Percentiles rank a stretch among this genome's conserved stretches.
These are phyloP conservation scores for Morone saxatilis DNA, from an alignment of 2,113 vertebrate genomes.

Conservation along the genomic window DNA sequence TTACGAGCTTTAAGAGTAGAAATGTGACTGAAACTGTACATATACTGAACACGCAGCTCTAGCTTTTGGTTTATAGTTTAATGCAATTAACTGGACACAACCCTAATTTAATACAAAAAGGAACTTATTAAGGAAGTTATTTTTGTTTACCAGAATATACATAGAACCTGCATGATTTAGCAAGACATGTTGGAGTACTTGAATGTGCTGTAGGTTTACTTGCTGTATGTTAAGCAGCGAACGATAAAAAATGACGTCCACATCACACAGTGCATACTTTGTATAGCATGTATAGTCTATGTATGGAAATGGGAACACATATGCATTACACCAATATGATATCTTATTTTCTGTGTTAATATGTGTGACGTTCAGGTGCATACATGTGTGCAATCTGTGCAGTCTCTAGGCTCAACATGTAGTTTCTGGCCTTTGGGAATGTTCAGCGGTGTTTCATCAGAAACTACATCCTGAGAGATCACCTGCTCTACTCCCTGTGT, in stretches of 20 bases:
- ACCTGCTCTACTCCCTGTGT: conserved; percentile 53
- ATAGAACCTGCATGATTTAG: not conserved
- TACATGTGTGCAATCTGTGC: conserved; percentile 36
- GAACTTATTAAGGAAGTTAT: too few species aligned
- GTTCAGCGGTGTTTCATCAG: conserved; percentile 74
- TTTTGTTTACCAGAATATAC: not conserved
- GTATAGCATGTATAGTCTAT: too few species aligned
- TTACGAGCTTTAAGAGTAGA: too few species aligned
- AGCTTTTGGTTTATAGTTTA: not conserved
- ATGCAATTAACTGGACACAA: not conserved
- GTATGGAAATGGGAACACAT: not conserved
- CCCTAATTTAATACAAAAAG: not conserved
- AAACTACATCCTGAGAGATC: conserved; percentile 69
- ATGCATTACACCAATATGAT: not conserved
- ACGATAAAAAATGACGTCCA: not conserved
- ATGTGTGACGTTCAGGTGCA: not conserved
- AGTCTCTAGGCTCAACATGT: conserved; percentile 59
- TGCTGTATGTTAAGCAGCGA: not conserved
- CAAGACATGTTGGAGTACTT: not conserved
- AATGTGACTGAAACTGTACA: too few species aligned
- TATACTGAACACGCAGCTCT: not conserved
- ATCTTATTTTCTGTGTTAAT: conserved; percentile 18
- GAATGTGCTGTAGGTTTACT: not conserved
- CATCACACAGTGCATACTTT: not conserved
- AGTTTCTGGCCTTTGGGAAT: conserved; percentile 63